Evolutionary conservation across 2,888 invertebrate species (phyloP).

Genomic region (Agrotis exclamationis): DNA sequence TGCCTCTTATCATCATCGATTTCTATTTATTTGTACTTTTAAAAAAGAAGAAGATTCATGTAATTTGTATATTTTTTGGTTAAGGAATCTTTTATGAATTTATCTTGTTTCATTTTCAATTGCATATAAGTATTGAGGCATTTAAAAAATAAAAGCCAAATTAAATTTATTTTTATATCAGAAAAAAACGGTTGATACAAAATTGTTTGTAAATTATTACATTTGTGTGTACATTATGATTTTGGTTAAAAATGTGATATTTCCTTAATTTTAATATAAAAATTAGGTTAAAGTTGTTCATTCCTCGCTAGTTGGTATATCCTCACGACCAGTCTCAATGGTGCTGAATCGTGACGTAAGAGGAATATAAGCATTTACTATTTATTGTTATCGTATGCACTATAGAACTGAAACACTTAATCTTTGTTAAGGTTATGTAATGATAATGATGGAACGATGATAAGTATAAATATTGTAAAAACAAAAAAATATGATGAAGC

Average conservation of each 20-base stretch:
- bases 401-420: slow-evolving; percentile 61
- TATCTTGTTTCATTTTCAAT: background rate
- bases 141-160: slow-evolving; percentile 22
- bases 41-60: slow-evolving; percentile 13
- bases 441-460: slow-evolving; percentile 35
- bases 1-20: slow-evolving; percentile 34
- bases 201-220: slow-evolving; percentile 12
- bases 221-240: slow-evolving; percentile 68
- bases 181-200: slow-evolving; percentile 39
- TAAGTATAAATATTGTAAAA: slow-evolving; percentile 46
- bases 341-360: slow-evolving; percentile 53
- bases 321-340: slow-evolving; percentile 43
- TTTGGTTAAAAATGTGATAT: slow-evolving; percentile 80
- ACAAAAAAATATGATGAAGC: slow-evolving; percentile 31
- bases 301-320: slow-evolving; percentile 68
- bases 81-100: slow-evolving; percentile 35
- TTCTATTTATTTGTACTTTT: slow-evolving; percentile 11
- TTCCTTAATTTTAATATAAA: slow-evolving; percentile 68
- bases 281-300: slow-evolving; percentile 70
- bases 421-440: slow-evolving; percentile 54
- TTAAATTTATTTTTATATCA: slow-evolving; percentile 20
- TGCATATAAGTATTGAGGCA: slow-evolving; percentile 34
- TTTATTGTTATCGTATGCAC: slow-evolving; percentile 67
- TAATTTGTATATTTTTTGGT: slow-evolving; percentile 38
- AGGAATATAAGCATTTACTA: slow-evolving; percentile 74